Conservation (phyloP, 1,140 invertebrate genomes). For the Polypedilum vanderplanki region DNA sequence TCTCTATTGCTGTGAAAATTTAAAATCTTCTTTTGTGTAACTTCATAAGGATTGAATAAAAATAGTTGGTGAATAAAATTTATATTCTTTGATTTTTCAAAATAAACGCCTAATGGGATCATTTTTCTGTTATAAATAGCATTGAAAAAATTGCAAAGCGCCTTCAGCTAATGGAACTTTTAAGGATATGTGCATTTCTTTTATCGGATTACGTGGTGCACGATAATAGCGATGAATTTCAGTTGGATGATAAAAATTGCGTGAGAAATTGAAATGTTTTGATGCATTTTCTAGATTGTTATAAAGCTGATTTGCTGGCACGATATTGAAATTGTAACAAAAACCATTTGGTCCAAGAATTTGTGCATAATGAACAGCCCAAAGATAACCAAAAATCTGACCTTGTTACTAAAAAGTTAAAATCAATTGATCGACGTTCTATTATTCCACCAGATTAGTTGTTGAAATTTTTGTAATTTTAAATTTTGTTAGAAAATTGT, state of each 20-base stretch:
- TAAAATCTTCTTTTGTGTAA: neutral
- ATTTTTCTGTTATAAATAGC: too few relatives aligned
- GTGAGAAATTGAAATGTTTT: neutral
- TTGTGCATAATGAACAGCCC: neutral
- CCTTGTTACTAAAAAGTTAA: neutral
- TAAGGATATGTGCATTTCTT: neutral
- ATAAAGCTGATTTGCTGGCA: neutral
- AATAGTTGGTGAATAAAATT: neutral
- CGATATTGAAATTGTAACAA: neutral
- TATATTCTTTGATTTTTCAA: too few relatives aligned
- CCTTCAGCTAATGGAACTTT: neutral
- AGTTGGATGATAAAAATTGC: neutral
- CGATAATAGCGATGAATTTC: too few relatives aligned
- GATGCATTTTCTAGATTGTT: neutral
- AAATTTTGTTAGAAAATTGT: neutral
- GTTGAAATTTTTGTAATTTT: neutral
- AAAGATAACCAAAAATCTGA: neutral
- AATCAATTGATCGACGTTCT: too few relatives aligned
- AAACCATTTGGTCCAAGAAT: neutral
- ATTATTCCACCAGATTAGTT: too few relatives aligned
- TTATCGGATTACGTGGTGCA: neutral
- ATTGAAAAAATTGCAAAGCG: too few relatives aligned
- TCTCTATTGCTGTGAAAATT: neutral
- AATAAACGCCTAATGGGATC: too few relatives aligned
- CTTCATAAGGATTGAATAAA: neutral